phyloP scores from a whole-genome alignment of 2,113 vertebrate genomes.

The Salvelinus namaycush region DNA sequence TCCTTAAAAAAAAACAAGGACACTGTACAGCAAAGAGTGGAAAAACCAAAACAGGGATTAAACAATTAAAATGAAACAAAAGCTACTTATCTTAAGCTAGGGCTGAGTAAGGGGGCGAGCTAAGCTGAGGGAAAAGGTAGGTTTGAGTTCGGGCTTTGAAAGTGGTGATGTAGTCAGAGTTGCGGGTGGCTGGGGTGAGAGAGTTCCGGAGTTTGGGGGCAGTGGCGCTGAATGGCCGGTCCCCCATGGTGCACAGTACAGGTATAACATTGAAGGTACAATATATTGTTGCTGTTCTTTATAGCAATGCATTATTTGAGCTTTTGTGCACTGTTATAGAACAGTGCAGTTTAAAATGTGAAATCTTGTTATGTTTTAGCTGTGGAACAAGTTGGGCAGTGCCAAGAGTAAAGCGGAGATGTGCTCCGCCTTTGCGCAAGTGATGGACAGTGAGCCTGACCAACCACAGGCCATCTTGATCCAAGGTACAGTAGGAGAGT shows the following conservation, averaged over 20 bases:
- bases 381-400: conserved; percentile 87
- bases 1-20: too few relatives aligned
- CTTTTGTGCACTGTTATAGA: background rate
- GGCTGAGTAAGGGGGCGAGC: too few relatives aligned
- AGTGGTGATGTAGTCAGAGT: too few relatives aligned
- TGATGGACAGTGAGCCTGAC: conserved; percentile 67
- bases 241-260: too few relatives aligned
- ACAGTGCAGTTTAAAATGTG: background rate
- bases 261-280: background rate
- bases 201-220: too few relatives aligned
- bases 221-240: too few relatives aligned
- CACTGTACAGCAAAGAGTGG: too few relatives aligned
- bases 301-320: background rate
- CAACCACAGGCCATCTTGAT: conserved; percentile 78
- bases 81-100: too few relatives aligned
- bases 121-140: conserved; percentile 21
- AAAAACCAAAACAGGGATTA: too few relatives aligned
- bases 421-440: conserved; percentile 72
- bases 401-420: conserved; percentile 84
- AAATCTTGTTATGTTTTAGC: conserved; percentile 63
- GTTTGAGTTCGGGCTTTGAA: background rate
- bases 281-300: background rate
- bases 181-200: too few relatives aligned
- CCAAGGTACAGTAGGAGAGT: conserved; percentile 81
- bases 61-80: too few relatives aligned